Evolutionary conservation across 2,888 invertebrate species (phyloP), one percentile per base, ranked within the genome.

Genomic region (Pyrgus malvae): DNA sequence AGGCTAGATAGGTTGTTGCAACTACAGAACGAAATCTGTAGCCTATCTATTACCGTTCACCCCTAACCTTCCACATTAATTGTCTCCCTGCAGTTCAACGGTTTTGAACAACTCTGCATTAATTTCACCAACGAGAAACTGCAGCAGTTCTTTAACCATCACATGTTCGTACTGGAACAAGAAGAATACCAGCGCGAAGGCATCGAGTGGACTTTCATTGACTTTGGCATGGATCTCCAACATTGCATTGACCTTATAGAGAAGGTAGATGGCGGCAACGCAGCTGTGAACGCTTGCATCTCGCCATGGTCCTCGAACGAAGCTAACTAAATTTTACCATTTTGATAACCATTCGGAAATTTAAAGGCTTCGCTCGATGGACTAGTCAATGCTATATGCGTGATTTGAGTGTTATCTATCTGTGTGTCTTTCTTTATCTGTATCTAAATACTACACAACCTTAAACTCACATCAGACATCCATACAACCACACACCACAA

Each of bases 121-220:
- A 98, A 98, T 93, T 98, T 98, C 93, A 98, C 98, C 91, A 98
- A 98, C 90, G 98, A 98, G 92, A 97, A 97, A 91, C 93, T 98
- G 77, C 98, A 98, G 92, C 98, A 98, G 91, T 98, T 98, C 94
- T 98, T 98, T 95, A 98, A 98, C 92, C 98, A 98, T 83, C 96
- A 98, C 94, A 98, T 98, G 98, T 98, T 98, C 91, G 97, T 98
- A 74, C 94, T 98, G 73, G 98, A 98, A 90, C 98, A 98, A 94
- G 98, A 98, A 89, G 98, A 98, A 85, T 98, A 98, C 93, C 96
- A 96, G 90, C 93, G 91, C 76, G 98, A 98, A 89, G 98, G 98
- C 82, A 98, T 98, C 91, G 93, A 96, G 80, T 98, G 98, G 98
- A 93, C 93, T 70, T 98, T 98, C 93, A 98, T 98, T 90, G 98